Percentiles rank a stretch among this genome's conserved stretches.
Conservation (phyloP, 1,140 invertebrate genomes). For the Bradysia coprophila region DNA sequence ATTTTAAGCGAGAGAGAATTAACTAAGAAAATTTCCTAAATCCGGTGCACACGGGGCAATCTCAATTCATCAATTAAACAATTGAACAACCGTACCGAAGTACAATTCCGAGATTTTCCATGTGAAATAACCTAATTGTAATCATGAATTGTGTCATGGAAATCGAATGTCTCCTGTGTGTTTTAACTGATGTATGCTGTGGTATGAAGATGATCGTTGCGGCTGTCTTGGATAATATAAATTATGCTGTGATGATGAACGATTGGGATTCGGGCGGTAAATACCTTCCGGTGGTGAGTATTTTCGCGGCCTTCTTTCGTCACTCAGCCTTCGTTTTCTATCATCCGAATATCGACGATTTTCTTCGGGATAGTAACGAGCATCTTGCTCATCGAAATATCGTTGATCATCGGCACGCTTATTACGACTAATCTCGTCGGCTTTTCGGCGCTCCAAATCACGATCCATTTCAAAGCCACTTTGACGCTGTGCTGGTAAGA, state of each 20-base stretch:
- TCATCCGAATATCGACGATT: conserved; percentile 16
- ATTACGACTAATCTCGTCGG: background rate
- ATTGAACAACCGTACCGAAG: no score
- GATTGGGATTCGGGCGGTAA: conserved; percentile 12
- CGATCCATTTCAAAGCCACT: conserved; percentile 11
- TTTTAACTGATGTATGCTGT: background rate
- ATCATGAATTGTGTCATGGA: background rate
- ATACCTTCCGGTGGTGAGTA: conserved; percentile 21
- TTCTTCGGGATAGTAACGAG: conserved; percentile 17
- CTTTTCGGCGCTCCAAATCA: background rate
- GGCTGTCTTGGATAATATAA: conserved; percentile 18
- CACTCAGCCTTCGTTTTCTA: conserved; percentile 13
- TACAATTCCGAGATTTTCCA: no score
- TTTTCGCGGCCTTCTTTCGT: conserved; percentile 19
- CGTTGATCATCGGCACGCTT: conserved; percentile 1
- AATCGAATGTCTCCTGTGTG: conserved; percentile 2
- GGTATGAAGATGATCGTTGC: background rate
- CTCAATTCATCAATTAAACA: no score
- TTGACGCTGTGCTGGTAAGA: conserved; percentile 11
- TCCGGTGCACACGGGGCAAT: no score
- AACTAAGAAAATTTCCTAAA: no score
- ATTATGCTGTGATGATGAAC: conserved; percentile 31
- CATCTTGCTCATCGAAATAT: conserved; percentile 11
- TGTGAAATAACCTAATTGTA: no score
- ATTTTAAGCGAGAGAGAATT: no score